Evolutionary conservation across 2,797 vertebrate species (phyloP).

Genomic region (Simalia tracyae): DNA sequence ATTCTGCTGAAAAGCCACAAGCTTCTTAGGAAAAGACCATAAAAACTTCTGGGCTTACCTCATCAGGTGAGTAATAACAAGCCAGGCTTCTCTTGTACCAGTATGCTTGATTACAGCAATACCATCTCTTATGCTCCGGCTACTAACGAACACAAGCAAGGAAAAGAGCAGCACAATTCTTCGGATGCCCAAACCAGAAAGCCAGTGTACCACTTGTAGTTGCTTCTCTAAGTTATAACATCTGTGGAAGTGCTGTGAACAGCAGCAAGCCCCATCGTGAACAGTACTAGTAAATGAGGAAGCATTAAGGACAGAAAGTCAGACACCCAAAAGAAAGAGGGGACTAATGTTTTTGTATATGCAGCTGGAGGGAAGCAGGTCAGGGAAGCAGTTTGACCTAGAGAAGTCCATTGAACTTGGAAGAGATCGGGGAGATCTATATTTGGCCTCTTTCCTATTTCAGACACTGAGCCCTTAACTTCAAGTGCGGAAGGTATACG

Average conservation of each 20-base stretch:
- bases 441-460: conserved; percentile 2
- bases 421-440: neutral
- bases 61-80: neutral
- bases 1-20: neutral
- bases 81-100: neutral
- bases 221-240: neutral
- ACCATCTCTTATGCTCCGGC: neutral
- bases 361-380: conserved; percentile 56
- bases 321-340: conserved; percentile 50
- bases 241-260: conserved; percentile 11
- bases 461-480: conserved; percentile 7
- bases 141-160: neutral
- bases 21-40: neutral
- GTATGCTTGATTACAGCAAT: neutral
- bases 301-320: conserved; percentile 42
- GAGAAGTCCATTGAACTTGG: conserved; percentile 49
- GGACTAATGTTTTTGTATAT: conserved; percentile 43
- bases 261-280: conserved; percentile 19
- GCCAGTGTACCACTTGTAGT: neutral
- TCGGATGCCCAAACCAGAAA: neutral
- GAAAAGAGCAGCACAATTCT: neutral
- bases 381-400: conserved; percentile 58
- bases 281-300: conserved; percentile 48
- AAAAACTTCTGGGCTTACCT: neutral
- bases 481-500: conserved; percentile 54